phyloP scores from a whole-genome alignment of 2,113 vertebrate genomes.

The Acrocephalus arundinaceus region DNA sequence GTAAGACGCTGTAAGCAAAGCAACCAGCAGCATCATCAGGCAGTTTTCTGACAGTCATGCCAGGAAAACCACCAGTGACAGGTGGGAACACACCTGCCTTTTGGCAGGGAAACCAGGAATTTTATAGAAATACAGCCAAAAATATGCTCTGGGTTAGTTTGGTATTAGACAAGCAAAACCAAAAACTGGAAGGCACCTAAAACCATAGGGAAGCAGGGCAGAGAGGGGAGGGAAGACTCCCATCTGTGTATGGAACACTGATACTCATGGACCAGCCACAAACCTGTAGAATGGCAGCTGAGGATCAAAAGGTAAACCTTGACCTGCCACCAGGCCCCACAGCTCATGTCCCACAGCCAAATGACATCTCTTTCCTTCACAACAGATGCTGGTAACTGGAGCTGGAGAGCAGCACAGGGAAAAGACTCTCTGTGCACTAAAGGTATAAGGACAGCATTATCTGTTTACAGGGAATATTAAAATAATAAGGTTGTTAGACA shows the following conservation, averaged over 20 bases:
- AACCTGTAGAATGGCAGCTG: neutral
- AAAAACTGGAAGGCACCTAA: neutral
- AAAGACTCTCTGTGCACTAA: neutral
- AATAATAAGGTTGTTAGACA: neutral
- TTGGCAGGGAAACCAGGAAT: neutral
- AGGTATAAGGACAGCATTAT: neutral
- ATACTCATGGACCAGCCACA: rapidly evolving
- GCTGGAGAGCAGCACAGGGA: too few relatives aligned
- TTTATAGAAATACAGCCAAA: neutral
- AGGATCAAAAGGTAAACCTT: neutral
- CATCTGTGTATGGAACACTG: neutral
- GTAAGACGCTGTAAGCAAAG: neutral
- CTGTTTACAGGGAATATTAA: neutral
- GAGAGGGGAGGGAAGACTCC: neutral
- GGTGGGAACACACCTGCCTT: neutral
- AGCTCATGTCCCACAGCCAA: neutral
- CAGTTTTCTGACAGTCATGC: rapidly evolving
- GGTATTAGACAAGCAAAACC: neutral
- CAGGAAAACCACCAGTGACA: neutral
- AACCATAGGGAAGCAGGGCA: too few relatives aligned
- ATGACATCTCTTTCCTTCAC: neutral
- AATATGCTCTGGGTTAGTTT: rapidly evolving
- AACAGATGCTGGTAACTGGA: neutral
- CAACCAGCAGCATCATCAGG: rapidly evolving
- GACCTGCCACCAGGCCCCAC: neutral